phyloP scores from a whole-genome alignment of 1,140 invertebrate species.

The Chironomus striatipennis region DNA sequence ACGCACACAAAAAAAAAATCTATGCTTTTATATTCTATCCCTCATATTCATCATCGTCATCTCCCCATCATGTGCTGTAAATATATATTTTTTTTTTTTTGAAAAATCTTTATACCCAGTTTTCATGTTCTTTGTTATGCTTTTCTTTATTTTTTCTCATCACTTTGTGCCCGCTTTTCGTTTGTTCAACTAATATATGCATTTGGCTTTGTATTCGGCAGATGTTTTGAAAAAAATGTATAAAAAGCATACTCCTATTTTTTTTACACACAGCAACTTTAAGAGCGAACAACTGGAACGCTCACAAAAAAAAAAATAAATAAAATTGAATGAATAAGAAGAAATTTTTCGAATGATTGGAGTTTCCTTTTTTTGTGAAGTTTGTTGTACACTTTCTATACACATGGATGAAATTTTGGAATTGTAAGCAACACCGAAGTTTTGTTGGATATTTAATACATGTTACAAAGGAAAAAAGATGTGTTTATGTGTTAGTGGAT shows the following conservation, averaged over 20 bases:
- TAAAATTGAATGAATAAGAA: too few relatives aligned
- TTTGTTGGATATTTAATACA: background rate
- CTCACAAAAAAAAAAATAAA: background rate
- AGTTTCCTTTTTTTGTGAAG: background rate
- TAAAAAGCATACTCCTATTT: constrained; percentile 8
- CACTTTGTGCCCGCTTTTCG: background rate
- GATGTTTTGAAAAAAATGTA: background rate
- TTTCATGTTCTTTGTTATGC: constrained; percentile 13
- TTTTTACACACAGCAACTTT: too few relatives aligned
- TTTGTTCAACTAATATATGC: background rate
- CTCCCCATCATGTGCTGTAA: background rate
- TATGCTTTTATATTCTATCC: background rate
- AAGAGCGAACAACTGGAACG: background rate
- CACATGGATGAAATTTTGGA: background rate
- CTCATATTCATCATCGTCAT: constrained; percentile 1
- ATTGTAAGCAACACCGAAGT: background rate
- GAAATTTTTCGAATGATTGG: background rate
- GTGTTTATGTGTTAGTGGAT: background rate
- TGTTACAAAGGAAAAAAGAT: background rate
- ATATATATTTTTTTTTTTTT: too few relatives aligned
- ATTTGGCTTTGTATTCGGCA: background rate
- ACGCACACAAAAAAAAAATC: background rate
- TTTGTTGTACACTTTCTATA: too few relatives aligned
- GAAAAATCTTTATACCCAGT: background rate
- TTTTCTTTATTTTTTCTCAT: constrained; percentile 3